Base-by-base conservation (phyloP, 2,113 vertebrate species). In the Elephas maximus region DNA sequence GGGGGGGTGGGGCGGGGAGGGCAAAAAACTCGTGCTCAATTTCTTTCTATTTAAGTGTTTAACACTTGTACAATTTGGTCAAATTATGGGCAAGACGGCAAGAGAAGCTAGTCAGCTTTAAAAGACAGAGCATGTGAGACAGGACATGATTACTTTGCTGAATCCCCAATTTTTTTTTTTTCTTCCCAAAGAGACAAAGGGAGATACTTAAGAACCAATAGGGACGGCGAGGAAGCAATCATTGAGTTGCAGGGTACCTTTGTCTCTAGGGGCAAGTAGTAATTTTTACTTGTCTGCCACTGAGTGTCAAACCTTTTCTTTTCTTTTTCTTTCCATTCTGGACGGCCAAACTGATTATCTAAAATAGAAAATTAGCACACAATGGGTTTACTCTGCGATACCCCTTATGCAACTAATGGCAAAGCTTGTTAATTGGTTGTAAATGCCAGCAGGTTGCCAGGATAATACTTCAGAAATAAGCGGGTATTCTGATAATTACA, bases 401-500 rank as follows among this genome's bases (percentile, higher is more conserved):
- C 98, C 98, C 98, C 99, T 99, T 98, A 99, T 99, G 99, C 99
- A 99, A 99, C 99, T 99, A 99, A 99, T 99, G 99, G 99, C 99
- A 99, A 99, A 98, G 99, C 99, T 99, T 99, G 99, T 99, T 99
- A 99, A 99, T 99, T 99, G 99, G 99, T 99, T 99, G 99, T 99
- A 99, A 99, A 99, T 99, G 99, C 99, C 99, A 99, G 99, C 99
- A 99, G 99, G 98, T 99, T 99, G 99, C 99, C 99, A 98, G 99
- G 99, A 99, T 99, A 99, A 99, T 99, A 99, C 99, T 99, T 99
- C 98, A 99, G 99, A 99, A 99, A 99, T 99, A 99, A 99, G 99
- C 99, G 99, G 99, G 99, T 99, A 99, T 99, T 99, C 99, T 99
- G 99, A 99, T 99, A 99, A 99, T 99, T 99, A 99, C 99, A 99